phyloP scores from a whole-genome alignment of 2,113 vertebrate genomes.

The Epinephelus lanceolatus region DNA sequence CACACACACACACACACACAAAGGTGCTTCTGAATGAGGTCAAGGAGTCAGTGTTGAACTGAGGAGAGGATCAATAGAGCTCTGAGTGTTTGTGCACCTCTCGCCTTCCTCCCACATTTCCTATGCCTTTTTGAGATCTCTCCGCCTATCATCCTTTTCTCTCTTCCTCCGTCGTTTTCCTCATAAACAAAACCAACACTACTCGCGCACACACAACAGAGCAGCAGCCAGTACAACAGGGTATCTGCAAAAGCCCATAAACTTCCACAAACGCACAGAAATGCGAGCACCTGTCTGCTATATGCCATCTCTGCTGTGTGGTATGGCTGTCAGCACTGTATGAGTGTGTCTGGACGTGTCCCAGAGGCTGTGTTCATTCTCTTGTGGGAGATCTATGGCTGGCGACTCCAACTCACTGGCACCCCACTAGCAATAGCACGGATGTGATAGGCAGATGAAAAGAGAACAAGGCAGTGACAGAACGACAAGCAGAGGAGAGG shows the following conservation, averaged over 20 bases:
- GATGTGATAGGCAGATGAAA: slow-evolving; percentile 80
- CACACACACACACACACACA: slow-evolving; percentile 27
- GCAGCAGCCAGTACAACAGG: slow-evolving; percentile 19
- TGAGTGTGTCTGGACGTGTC: slow-evolving; percentile 43
- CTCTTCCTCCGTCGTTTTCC: background rate
- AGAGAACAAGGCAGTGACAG: slow-evolving; percentile 73
- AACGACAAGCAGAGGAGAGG: slow-evolving; percentile 72
- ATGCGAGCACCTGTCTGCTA: background rate
- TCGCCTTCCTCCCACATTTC: slow-evolving; percentile 61
- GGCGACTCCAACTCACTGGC: slow-evolving; percentile 67
- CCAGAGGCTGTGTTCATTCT: slow-evolving; percentile 57
- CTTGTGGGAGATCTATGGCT: slow-evolving; percentile 63
- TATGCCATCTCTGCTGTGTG: slow-evolving; percentile 18
- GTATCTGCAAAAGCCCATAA: slow-evolving; percentile 18
- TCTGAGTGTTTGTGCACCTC: slow-evolving; percentile 61
- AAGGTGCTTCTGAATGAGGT: slow-evolving; percentile 67
- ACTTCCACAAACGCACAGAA: slow-evolving; percentile 6
- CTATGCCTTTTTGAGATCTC: slow-evolving; percentile 47
- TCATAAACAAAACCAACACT: slow-evolving; percentile 2
- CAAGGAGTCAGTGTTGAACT: slow-evolving; percentile 74
- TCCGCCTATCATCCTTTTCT: slow-evolving; percentile 19
- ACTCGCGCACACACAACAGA: background rate
- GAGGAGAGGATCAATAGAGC: slow-evolving; percentile 76
- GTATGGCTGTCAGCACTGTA: slow-evolving; percentile 38
- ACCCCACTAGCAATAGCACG: slow-evolving; percentile 68